Base-by-base conservation (phyloP, 2,797 vertebrate species). In the Vespertilio murinus region DNA sequence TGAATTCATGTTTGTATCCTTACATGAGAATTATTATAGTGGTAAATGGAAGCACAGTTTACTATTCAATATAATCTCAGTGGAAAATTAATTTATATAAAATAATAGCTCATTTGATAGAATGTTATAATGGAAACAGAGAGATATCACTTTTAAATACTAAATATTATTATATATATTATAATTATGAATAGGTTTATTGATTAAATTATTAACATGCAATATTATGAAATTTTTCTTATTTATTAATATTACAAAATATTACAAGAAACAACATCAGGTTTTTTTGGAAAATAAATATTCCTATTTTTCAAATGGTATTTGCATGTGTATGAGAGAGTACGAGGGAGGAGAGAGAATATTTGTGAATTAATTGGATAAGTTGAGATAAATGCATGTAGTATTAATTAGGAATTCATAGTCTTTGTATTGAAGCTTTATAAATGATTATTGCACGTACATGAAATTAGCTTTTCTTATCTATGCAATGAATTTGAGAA, bases 311-410 rank as follows among this genome's bases (percentile, higher is more conserved):
- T 65, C 17, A 59, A 67, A 81, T 10, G 1, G 10, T 52, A 28
- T 52, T 49, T 71, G 11, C 35, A 4, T 45, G 8, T 42, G 30
- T 3, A 23, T 75, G 12, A 40, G 2, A 69, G 2, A 17, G n/a
- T n/a, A n/a, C n/a, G 8, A 64, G n/a, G 69, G 6, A 9, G 14
- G 4, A n/a, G 12, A 18, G 13, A 54, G 10, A 1, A 47, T 16
- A 0, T 7, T 0, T 40, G 13, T 79, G 2, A 7, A 17, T 2
- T 5, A 18, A 78, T 1, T 47, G 12, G 5, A 0, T 30, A 56
- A 47, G 1, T 33, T 12, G 12, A 8, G 3, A 4, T 20, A 79
- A 40, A 42, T 71, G 22, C 38, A 65, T 13, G 33, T n/a, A 18
- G 13, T 40, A 61, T 59, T 42, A 22, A 0, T 65, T 74, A 38